Evolutionary conservation across 2,888 invertebrate species (phyloP).

Genomic region (Frankliniella intonsa): DNA sequence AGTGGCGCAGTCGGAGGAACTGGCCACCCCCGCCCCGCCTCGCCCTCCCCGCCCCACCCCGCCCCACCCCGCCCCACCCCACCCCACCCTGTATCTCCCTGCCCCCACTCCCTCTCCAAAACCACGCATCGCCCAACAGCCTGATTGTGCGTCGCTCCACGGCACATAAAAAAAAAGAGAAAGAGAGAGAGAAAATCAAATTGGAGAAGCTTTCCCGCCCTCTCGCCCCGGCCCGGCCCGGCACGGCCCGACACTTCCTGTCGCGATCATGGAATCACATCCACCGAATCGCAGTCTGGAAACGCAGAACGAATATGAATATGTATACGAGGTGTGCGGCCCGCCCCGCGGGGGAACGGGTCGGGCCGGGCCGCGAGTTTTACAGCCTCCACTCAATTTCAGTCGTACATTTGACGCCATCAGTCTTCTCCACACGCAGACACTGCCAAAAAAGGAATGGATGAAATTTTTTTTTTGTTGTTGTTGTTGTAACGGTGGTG

Average conservation of each 20-base stretch:
- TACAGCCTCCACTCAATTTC: background rate
- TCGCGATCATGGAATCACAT: background rate
- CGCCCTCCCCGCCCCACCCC: background rate
- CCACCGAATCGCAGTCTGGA: background rate
- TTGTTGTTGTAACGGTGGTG: no score
- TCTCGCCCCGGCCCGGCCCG: background rate
- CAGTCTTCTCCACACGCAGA: background rate
- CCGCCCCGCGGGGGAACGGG: background rate
- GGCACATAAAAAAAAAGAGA: background rate
- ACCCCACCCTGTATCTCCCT: background rate
- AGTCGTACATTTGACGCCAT: background rate
- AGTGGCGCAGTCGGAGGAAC: background rate
- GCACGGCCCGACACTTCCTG: background rate
- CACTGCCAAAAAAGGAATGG: no score
- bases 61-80: background rate
- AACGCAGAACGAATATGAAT: background rate
- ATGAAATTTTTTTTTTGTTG: no score
- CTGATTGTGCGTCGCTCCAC: background rate
- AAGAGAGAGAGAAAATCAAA: background rate
- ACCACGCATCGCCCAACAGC: background rate
- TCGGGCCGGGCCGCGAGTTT: background rate
- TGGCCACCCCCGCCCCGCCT: background rate
- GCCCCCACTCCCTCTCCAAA: background rate
- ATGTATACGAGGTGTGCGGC: background rate
- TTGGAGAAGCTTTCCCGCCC: background rate